Percentiles rank a stretch among this genome's conserved stretches.
Evolutionary conservation across 1,140 invertebrate species (phyloP).

Genomic region (Sminthurinus signatus): DNA sequence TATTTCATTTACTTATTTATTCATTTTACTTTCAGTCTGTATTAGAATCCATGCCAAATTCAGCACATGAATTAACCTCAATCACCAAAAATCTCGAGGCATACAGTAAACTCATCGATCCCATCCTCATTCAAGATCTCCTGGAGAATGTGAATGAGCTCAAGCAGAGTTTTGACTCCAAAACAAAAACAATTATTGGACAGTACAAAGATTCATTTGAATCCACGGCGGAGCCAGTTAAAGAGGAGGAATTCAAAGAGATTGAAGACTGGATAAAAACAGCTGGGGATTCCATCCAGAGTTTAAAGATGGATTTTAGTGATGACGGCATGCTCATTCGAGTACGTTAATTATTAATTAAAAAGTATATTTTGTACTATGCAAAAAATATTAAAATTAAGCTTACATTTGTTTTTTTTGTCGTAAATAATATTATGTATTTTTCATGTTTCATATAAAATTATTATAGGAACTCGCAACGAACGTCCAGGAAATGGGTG

Average conservation of each 20-base stretch:
- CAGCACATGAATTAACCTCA: background rate
- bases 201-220: background rate
- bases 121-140: constrained; percentile 6
- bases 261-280: constrained; percentile 1
- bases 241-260: background rate
- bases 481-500: background rate
- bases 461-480: constrained; percentile 1
- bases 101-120: constrained; percentile 6
- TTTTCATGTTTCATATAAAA: too few species aligned
- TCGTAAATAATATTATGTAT: too few species aligned
- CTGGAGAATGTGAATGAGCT: background rate
- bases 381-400: too few species aligned
- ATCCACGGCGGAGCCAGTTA: background rate
- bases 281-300: too few species aligned
- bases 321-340: too few species aligned
- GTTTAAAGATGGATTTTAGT: background rate
- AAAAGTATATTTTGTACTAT: too few species aligned
- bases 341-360: too few species aligned
- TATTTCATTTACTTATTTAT: background rate
- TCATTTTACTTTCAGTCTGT: background rate
- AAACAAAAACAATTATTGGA: background rate
- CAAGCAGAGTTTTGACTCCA: background rate
- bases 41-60: background rate
- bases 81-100: background rate
- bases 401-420: too few species aligned